Conservation (phyloP, 35 echinoderm and acorn worm species). For the Patiria miniata region DNA sequence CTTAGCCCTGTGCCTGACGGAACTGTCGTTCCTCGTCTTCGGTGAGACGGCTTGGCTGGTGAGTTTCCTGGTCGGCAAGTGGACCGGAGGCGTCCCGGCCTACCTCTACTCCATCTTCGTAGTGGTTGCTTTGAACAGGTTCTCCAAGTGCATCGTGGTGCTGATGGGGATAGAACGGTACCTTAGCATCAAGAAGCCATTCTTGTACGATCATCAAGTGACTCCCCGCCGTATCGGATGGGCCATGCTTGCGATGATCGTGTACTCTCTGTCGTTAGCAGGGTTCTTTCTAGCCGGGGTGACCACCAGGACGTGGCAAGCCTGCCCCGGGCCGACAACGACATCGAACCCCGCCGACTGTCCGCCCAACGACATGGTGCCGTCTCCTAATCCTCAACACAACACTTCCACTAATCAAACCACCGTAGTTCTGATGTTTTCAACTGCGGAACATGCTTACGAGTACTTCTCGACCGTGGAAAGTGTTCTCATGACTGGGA, state of each 20-base stretch:
- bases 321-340: not conserved
- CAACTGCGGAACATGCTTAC: slow-evolving; percentile 30
- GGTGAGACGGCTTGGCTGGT: slow-evolving; percentile 74
- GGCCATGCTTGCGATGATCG: slow-evolving; percentile 8
- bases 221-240: slow-evolving; percentile 43
- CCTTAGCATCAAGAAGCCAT: slow-evolving; percentile 78
- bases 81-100: slow-evolving; percentile 31
- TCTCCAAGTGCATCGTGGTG: slow-evolving; percentile 77
- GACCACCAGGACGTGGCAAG: not conserved
- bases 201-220: slow-evolving; percentile 79
- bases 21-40: slow-evolving; percentile 63
- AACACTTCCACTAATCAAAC: not conserved
- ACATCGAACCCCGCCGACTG: not conserved
- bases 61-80: slow-evolving; percentile 27
- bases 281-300: slow-evolving; percentile 36
- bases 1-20: slow-evolving; percentile 69
- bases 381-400: no score
- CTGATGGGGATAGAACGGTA: slow-evolving; percentile 88
- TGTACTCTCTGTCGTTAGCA: slow-evolving; percentile 54
- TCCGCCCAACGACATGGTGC: no score
- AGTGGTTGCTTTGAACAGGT: slow-evolving; percentile 42
- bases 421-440: not conserved
- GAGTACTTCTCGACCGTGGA: slow-evolving; percentile 67
- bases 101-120: slow-evolving; percentile 57
- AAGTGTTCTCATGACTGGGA: slow-evolving; percentile 46